phyloP scores from a whole-genome alignment of 2,888 invertebrate genomes.

The Netelia inedita region DNA sequence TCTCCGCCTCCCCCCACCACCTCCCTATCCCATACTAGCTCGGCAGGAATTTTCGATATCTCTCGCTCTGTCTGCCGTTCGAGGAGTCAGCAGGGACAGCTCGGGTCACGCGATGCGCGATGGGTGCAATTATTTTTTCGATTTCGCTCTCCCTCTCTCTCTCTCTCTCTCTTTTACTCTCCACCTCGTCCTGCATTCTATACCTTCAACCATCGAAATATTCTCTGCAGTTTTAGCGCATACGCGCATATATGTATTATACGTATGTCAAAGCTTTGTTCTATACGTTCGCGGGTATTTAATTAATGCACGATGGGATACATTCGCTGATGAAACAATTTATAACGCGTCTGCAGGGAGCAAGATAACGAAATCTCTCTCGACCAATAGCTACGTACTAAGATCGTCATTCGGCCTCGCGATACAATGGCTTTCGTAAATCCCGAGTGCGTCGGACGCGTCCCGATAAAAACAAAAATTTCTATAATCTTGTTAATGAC shows the following conservation, averaged over 20 bases:
- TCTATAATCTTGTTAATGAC: no score
- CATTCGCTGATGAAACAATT: constrained; percentile 63
- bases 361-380: constrained; percentile 1
- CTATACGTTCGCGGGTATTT: not conserved
- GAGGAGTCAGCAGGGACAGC: not conserved
- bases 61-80: not conserved
- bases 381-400: no score
- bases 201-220: constrained; percentile 12
- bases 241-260: not conserved
- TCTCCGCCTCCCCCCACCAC: not conserved
- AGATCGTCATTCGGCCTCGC: no score
- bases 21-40: not conserved
- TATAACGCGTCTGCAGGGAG: constrained; percentile 47
- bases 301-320: not conserved
- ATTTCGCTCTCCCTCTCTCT: constrained; percentile 21
- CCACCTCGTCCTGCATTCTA: constrained; percentile 10
- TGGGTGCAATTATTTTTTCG: constrained; percentile 43
- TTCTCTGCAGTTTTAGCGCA: not conserved
- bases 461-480: no score
- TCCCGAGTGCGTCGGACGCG: no score
- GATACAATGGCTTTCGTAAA: no score
- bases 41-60: no score
- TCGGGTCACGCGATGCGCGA: not conserved
- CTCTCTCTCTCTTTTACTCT: constrained; percentile 11
- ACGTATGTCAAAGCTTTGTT: not conserved